Base-by-base conservation (phyloP, 1,140 invertebrate species). In the Dreissena polymorpha region DNA sequence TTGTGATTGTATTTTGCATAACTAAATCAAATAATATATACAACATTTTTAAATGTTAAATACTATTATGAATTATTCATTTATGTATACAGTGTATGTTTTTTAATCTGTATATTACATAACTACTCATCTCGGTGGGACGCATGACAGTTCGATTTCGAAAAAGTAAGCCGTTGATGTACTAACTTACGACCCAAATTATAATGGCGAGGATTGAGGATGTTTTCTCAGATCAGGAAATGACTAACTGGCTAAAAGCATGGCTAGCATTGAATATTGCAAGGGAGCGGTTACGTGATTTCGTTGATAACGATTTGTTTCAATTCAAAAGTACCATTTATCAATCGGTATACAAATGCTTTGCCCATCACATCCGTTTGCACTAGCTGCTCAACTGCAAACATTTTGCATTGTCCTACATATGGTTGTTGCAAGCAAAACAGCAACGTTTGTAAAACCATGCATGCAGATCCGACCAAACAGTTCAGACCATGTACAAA, bases 181-280 rank as follows among this genome's bases (percentile, higher is more conserved):
- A 39, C 39, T 39, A 39, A 39, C 39, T 39, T 39, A 39, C 39
- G 39, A 39, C 39, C 2, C 39, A 39, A 2, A 86, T 88, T 91
- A 53, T 18, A 12, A 77, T 73, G 67, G 67, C 67, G 13, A 49
- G 67, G 10, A 49, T 29, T 39, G 3, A 69, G 16, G 29, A 29
- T 49, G 50, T 49, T 16, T 39, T 69, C 50, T 2, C 16, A n/a
- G 70, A 72, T 13, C 12, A 51, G 51, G 51, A 39, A 53, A 51
- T 55, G 25, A 39, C 49, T 16, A 72, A 72, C 29, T 72, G 70
- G 70, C 25, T 72, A 16, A 72, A 72, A 25, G 70, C 70, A 7
- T 18, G 39, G 13, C 51, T 51, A n/a, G 70, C 70, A 18, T 23
- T 39, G 12, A 72, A 72, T 55, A 53, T 72, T 13, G 51, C 70